Evolutionary conservation across 2,113 vertebrate species (phyloP), one percentile per base, ranked within the genome.

Genomic region (Turnix velox): DNA sequence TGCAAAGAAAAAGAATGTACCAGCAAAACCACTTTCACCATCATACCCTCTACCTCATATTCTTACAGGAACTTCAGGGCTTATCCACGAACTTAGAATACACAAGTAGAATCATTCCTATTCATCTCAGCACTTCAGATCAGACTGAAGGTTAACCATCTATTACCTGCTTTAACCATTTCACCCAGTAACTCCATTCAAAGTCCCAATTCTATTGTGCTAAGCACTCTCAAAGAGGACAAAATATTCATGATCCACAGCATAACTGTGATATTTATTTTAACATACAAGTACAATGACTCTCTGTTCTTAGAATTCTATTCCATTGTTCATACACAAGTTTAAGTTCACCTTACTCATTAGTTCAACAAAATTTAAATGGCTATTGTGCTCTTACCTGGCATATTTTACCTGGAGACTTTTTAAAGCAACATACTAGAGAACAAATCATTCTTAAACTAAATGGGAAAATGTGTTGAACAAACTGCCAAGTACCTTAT

Each of bases 401-500:
- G 90, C 45, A 67, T 46, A 74, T 87, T 90, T 85, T 82, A 88
- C 61, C 43, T 75, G 76, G 71, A 90, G 42, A 4, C 52, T 90
- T 94, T 89, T 51, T 27, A 77, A 69, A 82, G 59, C 57, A 54
- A 55, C 30, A 43, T 81, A 72, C 31, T 73, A 58, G n/a, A 88
- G 74, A 90, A 35, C 37, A 95, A 87, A 71, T 33, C 39, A 52
- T 45, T 49, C 72, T 78, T 75, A 81, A 92, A 83, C 45, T 71
- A 33, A 87, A 74, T 4, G 31, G n/a, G 49, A 80, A 73, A 91
- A 85, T 39, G 55, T 68, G 12, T 30, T 22, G 8, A 72, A 22
- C 14, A 39, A 67, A 67, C 6, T 12, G 9, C 5, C 31, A n/a
- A 61, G 6, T 94, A 99, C 98, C 98, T 99, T 97, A 98, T 98